Conservation (phyloP, 2,888 invertebrate species). For the Stenurella melanura region DNA sequence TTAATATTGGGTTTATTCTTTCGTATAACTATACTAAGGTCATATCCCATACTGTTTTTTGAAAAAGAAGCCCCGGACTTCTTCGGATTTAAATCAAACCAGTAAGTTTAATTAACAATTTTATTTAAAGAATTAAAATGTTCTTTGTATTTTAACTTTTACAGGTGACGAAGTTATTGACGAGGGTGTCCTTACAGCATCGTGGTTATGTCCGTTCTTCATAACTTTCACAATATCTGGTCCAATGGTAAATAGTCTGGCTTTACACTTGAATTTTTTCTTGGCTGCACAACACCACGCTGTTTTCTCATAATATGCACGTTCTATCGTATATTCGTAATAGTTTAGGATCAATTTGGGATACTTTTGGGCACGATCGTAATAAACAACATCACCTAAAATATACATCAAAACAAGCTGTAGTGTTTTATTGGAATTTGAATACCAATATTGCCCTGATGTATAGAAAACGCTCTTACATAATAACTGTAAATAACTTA, state of each 20-base stretch:
- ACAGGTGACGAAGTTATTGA: not conserved
- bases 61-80: too few relatives aligned
- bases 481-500: too few relatives aligned
- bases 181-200: not conserved
- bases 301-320: not conserved
- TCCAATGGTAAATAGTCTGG: slow-evolving; percentile 54
- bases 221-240: slow-evolving; percentile 2
- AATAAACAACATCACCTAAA: slow-evolving; percentile 45
- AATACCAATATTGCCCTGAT: too few relatives aligned
- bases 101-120: not conserved
- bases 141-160: not conserved
- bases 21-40: too few relatives aligned
- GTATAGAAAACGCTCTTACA: too few relatives aligned
- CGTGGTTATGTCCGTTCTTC: not conserved
- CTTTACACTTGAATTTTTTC: slow-evolving; percentile 61
- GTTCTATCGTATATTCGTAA: slow-evolving; percentile 57
- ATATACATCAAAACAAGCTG: not conserved
- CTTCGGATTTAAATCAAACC: not conserved
- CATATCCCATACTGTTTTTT: too few relatives aligned
- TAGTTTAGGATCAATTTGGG: slow-evolving; percentile 57
- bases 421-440: not conserved
- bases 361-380: slow-evolving; percentile 54
- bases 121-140: not conserved
- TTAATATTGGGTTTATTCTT: too few relatives aligned
- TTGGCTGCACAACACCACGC: slow-evolving; percentile 62